phyloP scores from a whole-genome alignment of 2,797 vertebrate species.

The Pitangus sulphuratus region DNA sequence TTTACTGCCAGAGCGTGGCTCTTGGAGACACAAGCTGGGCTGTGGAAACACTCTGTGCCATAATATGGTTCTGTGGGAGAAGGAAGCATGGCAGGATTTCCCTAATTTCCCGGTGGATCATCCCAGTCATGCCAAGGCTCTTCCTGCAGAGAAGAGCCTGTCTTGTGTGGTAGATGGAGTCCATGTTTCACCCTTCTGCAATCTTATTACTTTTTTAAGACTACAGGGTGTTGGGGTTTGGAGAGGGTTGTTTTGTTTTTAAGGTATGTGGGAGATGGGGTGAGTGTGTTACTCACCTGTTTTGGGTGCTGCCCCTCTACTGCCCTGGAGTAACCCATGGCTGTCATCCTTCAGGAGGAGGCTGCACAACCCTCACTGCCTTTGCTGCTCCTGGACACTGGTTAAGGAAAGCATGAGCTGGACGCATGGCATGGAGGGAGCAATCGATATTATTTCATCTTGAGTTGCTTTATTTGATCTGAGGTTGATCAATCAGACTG shows the following conservation, averaged over 20 bases:
- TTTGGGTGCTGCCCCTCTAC: neutral
- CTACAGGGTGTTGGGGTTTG: neutral
- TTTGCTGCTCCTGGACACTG: neutral
- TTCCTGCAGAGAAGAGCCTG: neutral
- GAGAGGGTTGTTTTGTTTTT: neutral
- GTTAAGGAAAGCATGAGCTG: neutral
- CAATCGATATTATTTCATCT: neutral
- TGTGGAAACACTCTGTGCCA: neutral
- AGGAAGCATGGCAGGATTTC: neutral
- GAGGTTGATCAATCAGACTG: neutral
- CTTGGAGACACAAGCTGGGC: neutral
- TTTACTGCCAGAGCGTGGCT: neutral
- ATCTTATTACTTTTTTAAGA: neutral
- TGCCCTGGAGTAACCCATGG: fast-evolving
- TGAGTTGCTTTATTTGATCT: neutral
- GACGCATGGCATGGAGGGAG: neutral
- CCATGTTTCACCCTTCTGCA: neutral
- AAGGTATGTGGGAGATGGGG: neutral
- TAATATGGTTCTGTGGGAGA: neutral
- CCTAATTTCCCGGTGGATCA: neutral
- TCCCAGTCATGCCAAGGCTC: neutral
- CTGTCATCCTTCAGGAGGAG: neutral
- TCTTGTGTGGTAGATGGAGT: neutral
- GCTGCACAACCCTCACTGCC: neutral
- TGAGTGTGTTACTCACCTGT: neutral